Base-by-base conservation (phyloP, 2,888 invertebrate genomes). In the Chromoteleia sp. region DNA sequence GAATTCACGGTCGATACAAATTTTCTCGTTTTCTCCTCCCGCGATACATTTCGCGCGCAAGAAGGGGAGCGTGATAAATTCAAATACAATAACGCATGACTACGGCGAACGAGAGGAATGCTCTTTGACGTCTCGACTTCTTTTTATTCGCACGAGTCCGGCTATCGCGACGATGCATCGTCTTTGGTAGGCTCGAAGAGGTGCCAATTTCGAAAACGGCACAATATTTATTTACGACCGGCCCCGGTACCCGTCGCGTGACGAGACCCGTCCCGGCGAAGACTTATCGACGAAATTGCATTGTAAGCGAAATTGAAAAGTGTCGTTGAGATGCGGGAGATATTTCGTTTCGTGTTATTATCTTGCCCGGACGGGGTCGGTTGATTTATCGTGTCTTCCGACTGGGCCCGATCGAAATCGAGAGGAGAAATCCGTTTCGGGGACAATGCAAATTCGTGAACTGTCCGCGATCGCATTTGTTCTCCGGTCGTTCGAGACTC, bases 261-360 rank as follows among this genome's bases (percentile, higher is more conserved):
- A 67, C 45, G 73, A 39, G 59, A 61, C 50, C 48, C 70, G 54
- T 71, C 15, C 52, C 1, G 36, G 14, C 48, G 8, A 75, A 75
- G 75, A 75, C 74, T 74, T 74, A 56, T 65, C 36, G 74, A 74
- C 65, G 65, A 65, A 74, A 74, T 74, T 65, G 65, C 58, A 65
- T 58, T 56, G 74, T 56, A 74, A 74, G 74, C 65, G 74, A 74
- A 74, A 74, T 65, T 74, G 73, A 73, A 73, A 61, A 73, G 73
- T 63, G 73, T 73, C 73, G 43, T 54, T 54, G 54, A n/a, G n/a
- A 54, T 73, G 63, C 54, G 54, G 63, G 73, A 71, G 71, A 61
- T 73, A 73, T 63, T 73, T 73, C 63, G 39, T 45, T 68, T 56
- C 56, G 45, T 48, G 59, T 59, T 59, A 71, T 71, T 71, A 71